These are phyloP conservation scores for Pollicipes pollicipes DNA, from an alignment of 1,140 invertebrate genomes.

Conservation along the genomic window DNA sequence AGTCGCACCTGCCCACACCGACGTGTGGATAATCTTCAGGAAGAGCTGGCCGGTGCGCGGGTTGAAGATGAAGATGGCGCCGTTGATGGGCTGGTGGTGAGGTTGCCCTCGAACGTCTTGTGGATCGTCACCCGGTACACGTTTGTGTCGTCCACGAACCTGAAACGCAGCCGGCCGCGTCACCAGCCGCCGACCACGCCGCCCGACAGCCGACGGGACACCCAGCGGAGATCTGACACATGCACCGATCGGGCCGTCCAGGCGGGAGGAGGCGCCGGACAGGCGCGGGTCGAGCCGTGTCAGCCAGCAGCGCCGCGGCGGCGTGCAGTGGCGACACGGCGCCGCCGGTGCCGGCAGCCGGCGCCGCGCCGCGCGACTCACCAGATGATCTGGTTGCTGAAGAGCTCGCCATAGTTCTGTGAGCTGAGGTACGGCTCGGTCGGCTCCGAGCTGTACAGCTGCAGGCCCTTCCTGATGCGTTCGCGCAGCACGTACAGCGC, in stretches of 20 bases:
- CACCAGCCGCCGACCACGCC: too few relatives aligned
- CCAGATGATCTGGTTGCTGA: slow-evolving; percentile 99
- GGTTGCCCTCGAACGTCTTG: slow-evolving; percentile 98
- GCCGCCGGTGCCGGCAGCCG: too few relatives aligned
- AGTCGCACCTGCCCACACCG: slow-evolving; percentile 80
- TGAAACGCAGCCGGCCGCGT: too few relatives aligned
- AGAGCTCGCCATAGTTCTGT: slow-evolving; percentile 98
- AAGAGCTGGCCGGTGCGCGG: slow-evolving; percentile 98
- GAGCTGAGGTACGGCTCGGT: slow-evolving; percentile 97
- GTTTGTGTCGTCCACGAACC: slow-evolving; percentile 96
- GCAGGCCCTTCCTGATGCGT: slow-evolving; percentile 91
- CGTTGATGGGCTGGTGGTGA: slow-evolving; percentile 98
- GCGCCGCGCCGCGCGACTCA: too few relatives aligned
- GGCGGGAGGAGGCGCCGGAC: too few relatives aligned
- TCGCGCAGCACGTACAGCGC: slow-evolving; percentile 94
- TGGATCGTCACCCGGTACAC: slow-evolving; percentile 99
- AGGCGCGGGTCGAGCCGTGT: too few relatives aligned
- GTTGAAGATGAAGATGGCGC: slow-evolving; percentile 99
- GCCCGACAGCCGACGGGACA: not conserved
- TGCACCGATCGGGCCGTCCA: too few relatives aligned
- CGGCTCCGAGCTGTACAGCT: slow-evolving; percentile 96
- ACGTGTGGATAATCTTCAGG: slow-evolving; percentile 98
- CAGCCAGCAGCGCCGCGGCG: too few relatives aligned
- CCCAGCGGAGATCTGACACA: too few relatives aligned
- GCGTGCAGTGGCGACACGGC: too few relatives aligned